Percentiles rank a stretch among this genome's conserved stretches.
Conservation (phyloP, 2,113 vertebrate genomes). For the Quiscalus mexicanus region DNA sequence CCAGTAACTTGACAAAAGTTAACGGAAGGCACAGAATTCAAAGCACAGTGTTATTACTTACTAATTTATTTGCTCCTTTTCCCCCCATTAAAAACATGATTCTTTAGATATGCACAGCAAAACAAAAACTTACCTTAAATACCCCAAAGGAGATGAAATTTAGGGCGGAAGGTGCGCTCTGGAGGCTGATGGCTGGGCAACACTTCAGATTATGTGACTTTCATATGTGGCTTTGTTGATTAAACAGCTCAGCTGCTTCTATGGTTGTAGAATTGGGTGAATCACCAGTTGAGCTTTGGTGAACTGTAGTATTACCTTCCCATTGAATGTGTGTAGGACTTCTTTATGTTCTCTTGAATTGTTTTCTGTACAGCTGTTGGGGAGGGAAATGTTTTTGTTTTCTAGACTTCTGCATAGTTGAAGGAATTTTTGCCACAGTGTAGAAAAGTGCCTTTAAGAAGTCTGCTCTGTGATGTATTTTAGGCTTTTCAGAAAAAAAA, state of each 20-base stretch:
- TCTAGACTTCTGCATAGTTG: neutral
- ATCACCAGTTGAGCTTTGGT: neutral
- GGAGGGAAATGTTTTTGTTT: neutral
- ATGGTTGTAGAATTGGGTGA: neutral
- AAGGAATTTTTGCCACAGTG: neutral
- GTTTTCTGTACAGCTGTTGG: neutral
- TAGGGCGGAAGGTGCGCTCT: neutral
- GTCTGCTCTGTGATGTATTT: neutral
- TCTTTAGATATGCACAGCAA: neutral
- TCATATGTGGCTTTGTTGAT: neutral
- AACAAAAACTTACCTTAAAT: neutral
- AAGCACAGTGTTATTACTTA: neutral
- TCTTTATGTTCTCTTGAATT: neutral
- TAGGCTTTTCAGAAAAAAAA: neutral
- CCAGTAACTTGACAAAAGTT: slow-evolving; percentile 31
- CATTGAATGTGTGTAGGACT: neutral
- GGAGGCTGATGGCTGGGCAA: neutral
- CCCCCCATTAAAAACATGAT: neutral
- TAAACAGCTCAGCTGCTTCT: neutral
- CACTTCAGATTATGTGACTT: neutral
- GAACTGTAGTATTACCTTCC: neutral
- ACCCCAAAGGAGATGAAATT: neutral
- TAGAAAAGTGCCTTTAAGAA: neutral
- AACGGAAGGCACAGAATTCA: slow-evolving; percentile 11
- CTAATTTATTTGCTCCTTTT: neutral